Evolutionary conservation across 2,888 invertebrate genomes (phyloP).

Genomic region (Callyntrura sp.): DNA sequence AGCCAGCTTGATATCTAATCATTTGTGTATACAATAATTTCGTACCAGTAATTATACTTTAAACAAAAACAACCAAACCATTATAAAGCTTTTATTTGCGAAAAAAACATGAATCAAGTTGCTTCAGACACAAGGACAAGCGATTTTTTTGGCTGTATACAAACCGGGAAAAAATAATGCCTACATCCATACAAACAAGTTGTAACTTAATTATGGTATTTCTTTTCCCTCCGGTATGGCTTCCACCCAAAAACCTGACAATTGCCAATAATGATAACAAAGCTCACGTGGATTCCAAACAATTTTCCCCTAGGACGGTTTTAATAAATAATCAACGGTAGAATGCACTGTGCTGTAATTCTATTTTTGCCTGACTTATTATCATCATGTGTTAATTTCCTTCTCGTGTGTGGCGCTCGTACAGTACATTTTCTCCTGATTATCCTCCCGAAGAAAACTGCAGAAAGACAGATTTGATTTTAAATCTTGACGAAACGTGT

Average conservation of each 20-base stretch:
- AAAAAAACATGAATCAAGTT: not conserved
- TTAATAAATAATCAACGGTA: not conserved
- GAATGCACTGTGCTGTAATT: not conserved
- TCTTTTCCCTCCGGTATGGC: not conserved
- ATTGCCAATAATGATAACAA: not conserved
- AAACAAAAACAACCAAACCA: not conserved
- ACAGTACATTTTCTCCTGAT: no score
- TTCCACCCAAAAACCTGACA: not conserved
- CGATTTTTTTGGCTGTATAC: not conserved
- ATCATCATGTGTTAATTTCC: not conserved
- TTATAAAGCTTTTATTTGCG: not conserved
- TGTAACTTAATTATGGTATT: not conserved
- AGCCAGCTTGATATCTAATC: slow-evolving; percentile 28
- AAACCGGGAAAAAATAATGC: not conserved
- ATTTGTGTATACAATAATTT: not conserved
- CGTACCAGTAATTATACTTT: not conserved
- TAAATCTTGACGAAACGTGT: slow-evolving; percentile 18
- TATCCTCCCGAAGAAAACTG: not conserved
- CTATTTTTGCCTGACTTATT: not conserved
- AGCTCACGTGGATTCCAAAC: slow-evolving; percentile 25
- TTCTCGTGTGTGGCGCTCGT: not conserved
- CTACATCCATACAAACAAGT: no score
- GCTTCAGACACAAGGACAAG: not conserved
- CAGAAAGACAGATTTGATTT: slow-evolving; percentile 18
- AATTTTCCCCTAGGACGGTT: slow-evolving; percentile 23